These are phyloP conservation scores for Malaclemys terrapin DNA, from an alignment of 2,113 vertebrate species.

Conservation along the genomic window DNA sequence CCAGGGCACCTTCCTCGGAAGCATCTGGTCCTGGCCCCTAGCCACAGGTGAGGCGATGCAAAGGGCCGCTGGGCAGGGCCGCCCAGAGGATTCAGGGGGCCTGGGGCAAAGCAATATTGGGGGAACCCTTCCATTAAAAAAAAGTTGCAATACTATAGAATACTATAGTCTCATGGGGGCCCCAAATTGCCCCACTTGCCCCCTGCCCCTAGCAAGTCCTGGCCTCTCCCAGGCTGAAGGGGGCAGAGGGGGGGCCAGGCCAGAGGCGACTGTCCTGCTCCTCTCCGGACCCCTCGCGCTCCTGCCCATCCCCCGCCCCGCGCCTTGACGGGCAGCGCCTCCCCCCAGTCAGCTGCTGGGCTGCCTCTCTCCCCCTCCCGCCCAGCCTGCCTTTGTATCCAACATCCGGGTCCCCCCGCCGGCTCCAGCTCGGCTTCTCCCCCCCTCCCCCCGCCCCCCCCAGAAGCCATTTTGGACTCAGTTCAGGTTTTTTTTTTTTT, in stretches of 20 bases:
- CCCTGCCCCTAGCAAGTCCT: too few relatives aligned
- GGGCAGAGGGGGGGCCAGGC: not conserved
- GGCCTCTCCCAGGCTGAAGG: not conserved
- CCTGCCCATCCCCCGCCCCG: fast-evolving
- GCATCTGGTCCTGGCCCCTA: not conserved
- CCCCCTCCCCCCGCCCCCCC: slow-evolving; percentile 59
- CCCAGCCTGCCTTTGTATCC: slow-evolving; percentile 87
- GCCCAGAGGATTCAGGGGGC: too few relatives aligned
- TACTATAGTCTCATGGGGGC: too few relatives aligned
- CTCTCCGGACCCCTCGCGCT: fast-evolving
- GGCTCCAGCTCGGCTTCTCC: slow-evolving; percentile 77
- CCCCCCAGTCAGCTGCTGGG: not conserved
- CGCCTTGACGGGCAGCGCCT: fast-evolving
- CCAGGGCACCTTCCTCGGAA: not conserved
- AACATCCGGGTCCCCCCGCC: slow-evolving; percentile 93
- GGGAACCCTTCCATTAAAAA: too few relatives aligned
- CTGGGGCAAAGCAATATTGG: too few relatives aligned
- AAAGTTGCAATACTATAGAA: too few relatives aligned
- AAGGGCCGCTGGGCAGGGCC: not conserved
- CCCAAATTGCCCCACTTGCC: too few relatives aligned
- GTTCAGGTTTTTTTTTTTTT: slow-evolving; percentile 59
- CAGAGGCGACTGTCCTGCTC: fast-evolving
- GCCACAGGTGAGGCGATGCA: not conserved
- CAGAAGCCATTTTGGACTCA: slow-evolving; percentile 77
- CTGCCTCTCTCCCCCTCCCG: not conserved